These are phyloP conservation scores for Australoheros facetus DNA, from an alignment of 2,797 vertebrate genomes.

Conservation along the genomic window DNA sequence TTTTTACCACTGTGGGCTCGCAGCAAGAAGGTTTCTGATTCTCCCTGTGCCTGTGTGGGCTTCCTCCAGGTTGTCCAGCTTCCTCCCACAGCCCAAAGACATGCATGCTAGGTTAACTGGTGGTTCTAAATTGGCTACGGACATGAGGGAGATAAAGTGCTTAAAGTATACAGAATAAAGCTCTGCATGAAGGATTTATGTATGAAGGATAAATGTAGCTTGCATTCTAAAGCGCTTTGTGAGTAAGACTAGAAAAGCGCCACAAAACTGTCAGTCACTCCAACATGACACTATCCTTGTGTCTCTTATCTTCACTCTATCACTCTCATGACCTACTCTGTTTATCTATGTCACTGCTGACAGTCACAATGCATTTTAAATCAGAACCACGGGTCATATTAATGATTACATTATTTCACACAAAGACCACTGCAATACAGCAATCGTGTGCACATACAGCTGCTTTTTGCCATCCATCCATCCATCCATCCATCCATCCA, in stretches of 20 bases:
- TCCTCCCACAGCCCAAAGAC: neutral
- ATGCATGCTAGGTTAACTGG: neutral
- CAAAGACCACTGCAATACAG: neutral
- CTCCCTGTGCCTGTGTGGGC: neutral
- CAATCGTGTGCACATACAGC: neutral
- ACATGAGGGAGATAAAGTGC: neutral
- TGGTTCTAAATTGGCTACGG: neutral
- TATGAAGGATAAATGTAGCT: neutral
- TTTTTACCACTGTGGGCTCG: neutral
- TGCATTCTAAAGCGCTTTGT: neutral
- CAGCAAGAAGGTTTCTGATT: neutral
- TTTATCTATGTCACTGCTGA: neutral
- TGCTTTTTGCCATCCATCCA: neutral
- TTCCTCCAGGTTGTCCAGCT: neutral
- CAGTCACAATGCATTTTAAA: neutral
- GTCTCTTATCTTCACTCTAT: neutral
- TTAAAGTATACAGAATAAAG: neutral
- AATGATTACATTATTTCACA: neutral
- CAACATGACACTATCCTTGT: neutral
- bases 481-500: neutral
- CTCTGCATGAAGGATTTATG: neutral
- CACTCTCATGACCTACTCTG: neutral
- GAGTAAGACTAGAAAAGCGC: neutral
- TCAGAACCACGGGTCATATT: neutral
- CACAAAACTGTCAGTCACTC: too few species aligned